Base-by-base conservation (phyloP, 2,888 invertebrate genomes). In the Cheilosia vernalis region DNA sequence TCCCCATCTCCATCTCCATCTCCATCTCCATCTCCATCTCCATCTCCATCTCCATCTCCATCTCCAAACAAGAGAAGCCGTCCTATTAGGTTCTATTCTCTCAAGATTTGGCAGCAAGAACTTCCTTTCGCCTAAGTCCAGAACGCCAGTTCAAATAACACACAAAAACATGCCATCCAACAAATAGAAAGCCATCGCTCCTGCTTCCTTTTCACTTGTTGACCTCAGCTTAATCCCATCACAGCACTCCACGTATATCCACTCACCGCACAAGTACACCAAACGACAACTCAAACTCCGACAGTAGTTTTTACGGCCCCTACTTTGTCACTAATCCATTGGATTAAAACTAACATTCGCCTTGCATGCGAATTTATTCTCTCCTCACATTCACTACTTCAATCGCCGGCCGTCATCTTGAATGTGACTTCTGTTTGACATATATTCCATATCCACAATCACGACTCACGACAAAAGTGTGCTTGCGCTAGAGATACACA, bases 381-480 rank as follows among this genome's bases (percentile, higher is more conserved):
- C 37, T 44, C 37, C 21, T 42, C 21, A 63, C 70, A 64, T 70
- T 49, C 40, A 33, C 63, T 53, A 33, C 63, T 53, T 44, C 37
- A 42, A 76, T 60, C 58, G 13, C 7, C 66, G 33, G 33, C 33
- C 21, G 19, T 56, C 70, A 66, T 73, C 58, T 73, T 9, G 49
- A 64, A 47, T 73, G 33, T 66, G 66, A 55, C 72, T 53, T 79
- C 72, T 66, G 66, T 79, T 79, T 73, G 72, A 10, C 76, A 66
- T 72, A 77, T 21, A 15, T 51, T 10, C 17, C 64, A 49, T 74
- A 17, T 40, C 7, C 53, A 42, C 61, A 77, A 63, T 77, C 82
- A 82, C 72, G 72, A 77, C 72, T 77, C 77, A 77, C 61, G 77
- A 83, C 82, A 77, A 72, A 83, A 77, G 77, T 73, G 82, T 77